Evolutionary conservation across 2,797 vertebrate genomes (phyloP).

Genomic region (Melanotaenia nigrans): DNA sequence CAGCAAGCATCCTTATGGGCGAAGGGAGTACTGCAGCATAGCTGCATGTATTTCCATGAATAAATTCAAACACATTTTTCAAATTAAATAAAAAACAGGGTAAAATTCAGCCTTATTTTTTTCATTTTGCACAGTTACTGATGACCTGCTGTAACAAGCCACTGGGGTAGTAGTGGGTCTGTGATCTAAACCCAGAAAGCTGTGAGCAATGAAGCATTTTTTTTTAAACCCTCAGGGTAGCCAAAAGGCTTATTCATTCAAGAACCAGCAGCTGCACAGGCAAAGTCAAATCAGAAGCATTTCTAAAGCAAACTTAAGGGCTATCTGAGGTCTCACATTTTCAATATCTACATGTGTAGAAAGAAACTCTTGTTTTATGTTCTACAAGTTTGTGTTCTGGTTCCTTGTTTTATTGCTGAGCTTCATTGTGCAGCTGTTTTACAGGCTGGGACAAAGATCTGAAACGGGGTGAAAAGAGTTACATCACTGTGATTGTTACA

Average conservation of each 20-base stretch:
- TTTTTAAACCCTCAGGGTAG: slow-evolving; percentile 24
- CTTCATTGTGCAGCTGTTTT: slow-evolving; percentile 52
- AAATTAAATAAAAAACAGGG: slow-evolving; percentile 6
- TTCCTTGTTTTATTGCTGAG: slow-evolving; percentile 7
- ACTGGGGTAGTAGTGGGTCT: slow-evolving; percentile 27
- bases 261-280: slow-evolving; percentile 21
- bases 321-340: slow-evolving; percentile 25
- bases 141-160: slow-evolving; percentile 33
- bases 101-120: slow-evolving; percentile 13
- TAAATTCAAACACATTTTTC: slow-evolving; percentile 4
- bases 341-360: not conserved
- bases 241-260: slow-evolving; percentile 31
- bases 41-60: not conserved
- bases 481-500: slow-evolving; percentile 37
- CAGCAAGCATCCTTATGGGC: not conserved
- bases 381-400: slow-evolving; percentile 23
- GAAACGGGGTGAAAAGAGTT: slow-evolving; percentile 9
- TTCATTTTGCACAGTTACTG: slow-evolving; percentile 24
- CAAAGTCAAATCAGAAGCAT: slow-evolving; percentile 20
- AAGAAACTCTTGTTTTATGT: slow-evolving; percentile 16
- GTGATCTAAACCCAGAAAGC: slow-evolving; percentile 47
- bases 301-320: slow-evolving; percentile 22
- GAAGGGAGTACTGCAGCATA: slow-evolving; percentile 1
- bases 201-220: slow-evolving; percentile 43
- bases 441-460: slow-evolving; percentile 10